Percentiles rank a stretch among this genome's conserved stretches.
Evolutionary conservation across 2,113 vertebrate species (phyloP).

Genomic region (Ptilonorhynchus violaceus): DNA sequence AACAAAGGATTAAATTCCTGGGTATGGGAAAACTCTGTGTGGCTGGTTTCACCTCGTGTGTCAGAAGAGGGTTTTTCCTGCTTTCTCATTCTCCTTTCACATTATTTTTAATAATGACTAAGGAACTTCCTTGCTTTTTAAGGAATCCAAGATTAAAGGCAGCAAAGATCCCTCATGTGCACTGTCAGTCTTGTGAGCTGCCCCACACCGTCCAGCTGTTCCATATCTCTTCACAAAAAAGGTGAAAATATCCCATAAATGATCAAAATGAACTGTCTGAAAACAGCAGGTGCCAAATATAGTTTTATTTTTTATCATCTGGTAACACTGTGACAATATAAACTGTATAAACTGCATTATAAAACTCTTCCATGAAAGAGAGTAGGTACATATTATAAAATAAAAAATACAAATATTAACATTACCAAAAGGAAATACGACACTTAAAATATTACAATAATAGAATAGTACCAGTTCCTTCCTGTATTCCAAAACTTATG

Average conservation of each 20-base stretch:
- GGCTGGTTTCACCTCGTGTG: background rate
- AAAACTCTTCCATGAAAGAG: background rate
- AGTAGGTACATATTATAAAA: background rate
- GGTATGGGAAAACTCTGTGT: background rate
- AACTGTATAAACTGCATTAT: background rate
- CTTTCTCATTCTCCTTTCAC: background rate
- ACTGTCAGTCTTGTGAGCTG: background rate
- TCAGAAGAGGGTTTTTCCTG: background rate
- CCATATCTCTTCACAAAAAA: background rate
- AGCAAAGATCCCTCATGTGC: accelerated
- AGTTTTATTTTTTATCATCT: background rate
- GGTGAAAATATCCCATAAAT: background rate
- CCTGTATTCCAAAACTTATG: background rate
- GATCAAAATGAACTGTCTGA: background rate
- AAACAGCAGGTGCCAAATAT: background rate
- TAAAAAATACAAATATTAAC: slow-evolving; percentile 4
- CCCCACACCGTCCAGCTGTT: background rate
- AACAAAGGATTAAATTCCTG: background rate
- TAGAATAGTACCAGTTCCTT: background rate
- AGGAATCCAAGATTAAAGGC: background rate
- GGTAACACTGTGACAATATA: background rate
- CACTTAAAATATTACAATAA: slow-evolving; percentile 2
- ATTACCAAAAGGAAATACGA: background rate
- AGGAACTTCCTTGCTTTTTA: background rate
- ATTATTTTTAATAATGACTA: background rate